Conservation (phyloP, 2,888 invertebrate genomes). For the Trissolcus brochymenae region DNA sequence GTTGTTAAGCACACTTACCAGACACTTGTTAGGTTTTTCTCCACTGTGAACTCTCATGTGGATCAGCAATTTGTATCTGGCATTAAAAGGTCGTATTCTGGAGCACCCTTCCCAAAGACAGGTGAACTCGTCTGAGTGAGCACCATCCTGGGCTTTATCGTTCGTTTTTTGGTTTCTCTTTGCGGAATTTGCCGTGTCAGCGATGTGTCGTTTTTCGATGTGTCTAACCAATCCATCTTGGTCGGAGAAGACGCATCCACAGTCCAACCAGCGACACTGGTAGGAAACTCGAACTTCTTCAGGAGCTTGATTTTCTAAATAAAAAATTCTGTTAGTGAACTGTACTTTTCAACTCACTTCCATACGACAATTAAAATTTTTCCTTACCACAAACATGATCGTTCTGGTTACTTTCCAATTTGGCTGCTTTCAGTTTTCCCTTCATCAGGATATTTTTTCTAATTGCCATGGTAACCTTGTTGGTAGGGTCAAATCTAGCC, state of each 20-base stretch:
- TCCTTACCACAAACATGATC: slow-evolving; percentile 64
- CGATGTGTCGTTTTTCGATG: slow-evolving; percentile 92
- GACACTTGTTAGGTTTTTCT: slow-evolving; percentile 98
- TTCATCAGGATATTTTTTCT: slow-evolving; percentile 69
- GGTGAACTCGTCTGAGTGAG: slow-evolving; percentile 85
- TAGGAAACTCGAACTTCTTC: slow-evolving; percentile 67
- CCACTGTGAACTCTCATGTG: slow-evolving; percentile 99
- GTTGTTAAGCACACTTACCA: slow-evolving; percentile 82
- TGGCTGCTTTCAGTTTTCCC: slow-evolving; percentile 57
- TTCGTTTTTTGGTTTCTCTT: slow-evolving; percentile 65
- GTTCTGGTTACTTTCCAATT: slow-evolving; percentile 18
- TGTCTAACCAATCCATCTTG: slow-evolving; percentile 89
- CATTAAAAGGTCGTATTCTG: slow-evolving; percentile 94
- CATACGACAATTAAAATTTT: slow-evolving; percentile 1
- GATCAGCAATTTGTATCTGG: slow-evolving; percentile 96
- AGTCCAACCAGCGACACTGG: slow-evolving; percentile 91
- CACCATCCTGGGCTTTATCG: slow-evolving; percentile 52
- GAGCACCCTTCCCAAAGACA: slow-evolving; percentile 97
- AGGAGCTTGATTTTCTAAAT: slow-evolving; percentile 60
- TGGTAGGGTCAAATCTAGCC: slow-evolving; percentile 62
- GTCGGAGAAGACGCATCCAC: slow-evolving; percentile 86
- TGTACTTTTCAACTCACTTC: not conserved
- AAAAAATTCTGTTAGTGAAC: not conserved
- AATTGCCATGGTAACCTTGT: slow-evolving; percentile 76
- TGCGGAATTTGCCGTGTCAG: slow-evolving; percentile 73